Percentiles rank a stretch among this genome's conserved stretches.
Conservation (phyloP, 2,113 vertebrate genomes). For the Nestor notabilis region DNA sequence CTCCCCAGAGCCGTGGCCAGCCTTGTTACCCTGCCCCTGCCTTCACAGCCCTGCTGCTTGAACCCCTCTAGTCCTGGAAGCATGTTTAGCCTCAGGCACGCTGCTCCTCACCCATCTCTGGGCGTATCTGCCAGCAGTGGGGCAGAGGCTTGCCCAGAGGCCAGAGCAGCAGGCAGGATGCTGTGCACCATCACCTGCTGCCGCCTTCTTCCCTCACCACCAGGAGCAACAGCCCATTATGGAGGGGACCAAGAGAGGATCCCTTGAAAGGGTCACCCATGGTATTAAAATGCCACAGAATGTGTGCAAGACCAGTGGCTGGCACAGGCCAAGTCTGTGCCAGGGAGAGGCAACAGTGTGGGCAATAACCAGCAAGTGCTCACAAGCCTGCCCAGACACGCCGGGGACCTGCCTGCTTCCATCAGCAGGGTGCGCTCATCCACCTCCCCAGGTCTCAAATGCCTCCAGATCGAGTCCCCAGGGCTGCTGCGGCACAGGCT, state of each 20-base stretch:
- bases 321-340: background rate
- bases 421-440: rapidly evolving
- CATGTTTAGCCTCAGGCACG: rapidly evolving
- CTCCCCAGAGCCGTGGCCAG: background rate
- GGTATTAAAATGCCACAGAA: background rate
- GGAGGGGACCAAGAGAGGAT: background rate
- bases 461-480: rapidly evolving
- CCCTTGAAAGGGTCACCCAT: background rate
- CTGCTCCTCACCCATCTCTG: background rate
- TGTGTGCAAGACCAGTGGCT: rapidly evolving
- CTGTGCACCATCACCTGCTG: too few species aligned
- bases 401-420: too few species aligned
- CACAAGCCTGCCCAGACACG: background rate
- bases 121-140: background rate
- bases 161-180: background rate
- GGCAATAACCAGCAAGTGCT: rapidly evolving
- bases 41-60: background rate
- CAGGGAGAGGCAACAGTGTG: rapidly evolving
- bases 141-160: background rate
- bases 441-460: rapidly evolving
- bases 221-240: rapidly evolving
- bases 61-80: background rate
- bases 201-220: background rate
- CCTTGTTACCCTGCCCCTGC: background rate
- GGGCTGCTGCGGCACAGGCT: background rate